These are phyloP conservation scores for Pluvialis apricaria DNA, from an alignment of 2,113 vertebrate genomes.

Conservation along the genomic window DNA sequence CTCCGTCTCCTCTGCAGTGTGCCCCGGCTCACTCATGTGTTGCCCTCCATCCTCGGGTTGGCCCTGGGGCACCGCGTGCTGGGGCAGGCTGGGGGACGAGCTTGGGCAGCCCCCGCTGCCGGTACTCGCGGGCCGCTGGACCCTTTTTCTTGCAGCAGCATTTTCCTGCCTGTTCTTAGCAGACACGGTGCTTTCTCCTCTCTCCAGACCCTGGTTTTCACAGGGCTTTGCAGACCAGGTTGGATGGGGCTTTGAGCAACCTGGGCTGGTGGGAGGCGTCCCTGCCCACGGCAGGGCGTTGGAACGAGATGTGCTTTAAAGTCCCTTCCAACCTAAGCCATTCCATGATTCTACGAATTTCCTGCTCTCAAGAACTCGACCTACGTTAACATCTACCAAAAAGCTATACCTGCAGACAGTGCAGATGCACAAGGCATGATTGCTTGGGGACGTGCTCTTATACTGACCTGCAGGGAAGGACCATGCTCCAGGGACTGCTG, in stretches of 20 bases:
- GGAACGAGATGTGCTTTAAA: not conserved
- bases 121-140: accelerated
- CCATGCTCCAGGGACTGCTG: not conserved
- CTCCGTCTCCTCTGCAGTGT: not conserved
- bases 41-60: not conserved
- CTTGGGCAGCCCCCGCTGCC: not conserved
- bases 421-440: not conserved
- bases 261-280: not conserved
- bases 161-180: not conserved
- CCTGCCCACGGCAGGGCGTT: not conserved
- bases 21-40: not conserved
- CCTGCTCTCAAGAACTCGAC: not conserved
- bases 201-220: not conserved
- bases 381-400: not conserved
- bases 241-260: not conserved
- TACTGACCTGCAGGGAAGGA: not conserved
- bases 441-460: not conserved
- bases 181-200: not conserved
- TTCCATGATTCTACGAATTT: not conserved
- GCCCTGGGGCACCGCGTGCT: not conserved
- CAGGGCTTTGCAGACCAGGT: not conserved
- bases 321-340: not conserved
- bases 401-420: not conserved
- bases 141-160: not conserved
- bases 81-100: not conserved